Evolutionary conservation across 1,140 invertebrate species (phyloP).

Genomic region (Heterodera schachtii): DNA sequence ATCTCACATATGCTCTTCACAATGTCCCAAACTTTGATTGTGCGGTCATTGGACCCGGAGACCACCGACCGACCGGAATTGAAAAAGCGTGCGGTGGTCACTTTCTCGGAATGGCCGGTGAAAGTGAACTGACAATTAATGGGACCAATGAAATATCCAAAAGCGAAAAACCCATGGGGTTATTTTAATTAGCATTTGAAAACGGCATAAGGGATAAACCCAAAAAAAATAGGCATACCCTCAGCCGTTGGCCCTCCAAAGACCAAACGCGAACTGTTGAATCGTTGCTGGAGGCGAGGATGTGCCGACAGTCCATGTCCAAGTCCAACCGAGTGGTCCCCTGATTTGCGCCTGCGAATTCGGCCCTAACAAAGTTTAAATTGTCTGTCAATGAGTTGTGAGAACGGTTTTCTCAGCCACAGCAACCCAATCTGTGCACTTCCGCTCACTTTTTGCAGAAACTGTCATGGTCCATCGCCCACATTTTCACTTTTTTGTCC

Average conservation of each 20-base stretch:
- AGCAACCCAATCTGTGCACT: background rate
- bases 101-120: conserved; percentile 52
- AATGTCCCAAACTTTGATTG: conserved; percentile 48
- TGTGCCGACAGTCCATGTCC: conserved; percentile 32
- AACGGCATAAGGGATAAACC: no score
- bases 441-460: conserved; percentile 35
- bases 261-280: conserved; percentile 39
- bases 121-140: conserved; percentile 33
- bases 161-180: no score
- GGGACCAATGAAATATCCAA: no score
- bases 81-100: conserved; percentile 42
- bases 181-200: no score
- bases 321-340: conserved; percentile 50
- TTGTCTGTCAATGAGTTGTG: background rate
- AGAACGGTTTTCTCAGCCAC: no score
- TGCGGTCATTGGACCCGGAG: conserved; percentile 49
- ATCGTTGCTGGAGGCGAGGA: conserved; percentile 50
- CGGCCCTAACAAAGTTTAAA: conserved; percentile 22
- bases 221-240: conserved; percentile 17
- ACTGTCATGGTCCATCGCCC: conserved; percentile 33
- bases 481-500: conserved; percentile 50
- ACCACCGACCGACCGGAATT: conserved; percentile 34
- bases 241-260: conserved; percentile 45
- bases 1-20: conserved; percentile 41
- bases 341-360: conserved; percentile 44